Evolutionary conservation across 2,888 invertebrate species (phyloP).

Genomic region (Agriopis leucophaearia): DNA sequence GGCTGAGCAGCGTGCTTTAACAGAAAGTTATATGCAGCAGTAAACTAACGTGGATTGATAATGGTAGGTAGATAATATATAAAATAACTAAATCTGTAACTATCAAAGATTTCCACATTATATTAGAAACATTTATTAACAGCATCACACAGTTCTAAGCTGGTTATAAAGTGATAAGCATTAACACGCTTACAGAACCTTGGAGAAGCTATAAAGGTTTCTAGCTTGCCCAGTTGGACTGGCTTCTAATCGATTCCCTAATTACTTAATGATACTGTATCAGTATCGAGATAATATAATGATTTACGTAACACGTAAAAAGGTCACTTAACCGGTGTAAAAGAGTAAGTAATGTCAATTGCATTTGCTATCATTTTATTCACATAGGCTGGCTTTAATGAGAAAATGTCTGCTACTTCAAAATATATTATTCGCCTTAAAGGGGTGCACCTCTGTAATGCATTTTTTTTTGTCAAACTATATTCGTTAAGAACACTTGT

Average conservation of each 20-base stretch:
- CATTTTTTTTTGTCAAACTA: no score
- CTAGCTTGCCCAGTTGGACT: slow-evolving; percentile 9
- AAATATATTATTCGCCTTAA: slow-evolving; percentile 48
- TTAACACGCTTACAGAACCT: slow-evolving; percentile 13
- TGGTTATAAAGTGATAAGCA: slow-evolving; percentile 9
- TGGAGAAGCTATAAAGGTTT: slow-evolving; percentile 12
- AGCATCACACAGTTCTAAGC: background rate
- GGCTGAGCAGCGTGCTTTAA: no score
- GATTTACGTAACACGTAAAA: slow-evolving; percentile 58
- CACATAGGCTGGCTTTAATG: slow-evolving; percentile 72
- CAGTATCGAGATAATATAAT: slow-evolving; percentile 32
- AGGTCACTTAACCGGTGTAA: slow-evolving; percentile 66
- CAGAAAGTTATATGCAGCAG: no score
- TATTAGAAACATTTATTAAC: background rate
- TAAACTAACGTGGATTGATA: no score
- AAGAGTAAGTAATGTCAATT: slow-evolving; percentile 72
- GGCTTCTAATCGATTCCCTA: slow-evolving; percentile 27
- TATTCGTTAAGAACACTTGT: no score
- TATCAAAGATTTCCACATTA: background rate
- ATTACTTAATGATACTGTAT: slow-evolving; percentile 42
- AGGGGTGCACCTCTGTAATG: slow-evolving; percentile 45
- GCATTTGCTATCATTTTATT: slow-evolving; percentile 71
- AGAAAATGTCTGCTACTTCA: slow-evolving; percentile 62
- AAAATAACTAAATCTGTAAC: background rate
- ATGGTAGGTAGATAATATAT: background rate